Evolutionary conservation across 2,797 vertebrate species (phyloP), one percentile per base, ranked within the genome.

Genomic region (Chrysocyon brachyurus): DNA sequence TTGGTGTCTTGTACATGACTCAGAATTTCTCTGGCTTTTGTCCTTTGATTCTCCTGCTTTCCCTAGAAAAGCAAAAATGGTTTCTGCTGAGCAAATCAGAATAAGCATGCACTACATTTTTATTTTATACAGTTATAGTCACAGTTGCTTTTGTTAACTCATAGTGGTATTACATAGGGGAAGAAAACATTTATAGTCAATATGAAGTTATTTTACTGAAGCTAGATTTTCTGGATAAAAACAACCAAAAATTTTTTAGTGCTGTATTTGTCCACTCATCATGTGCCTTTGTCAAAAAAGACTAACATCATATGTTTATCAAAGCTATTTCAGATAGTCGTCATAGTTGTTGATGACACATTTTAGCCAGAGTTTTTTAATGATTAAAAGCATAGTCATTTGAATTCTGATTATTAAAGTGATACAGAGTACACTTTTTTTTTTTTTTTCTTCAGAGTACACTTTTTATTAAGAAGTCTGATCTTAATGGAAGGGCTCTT

Each of bases 381-480:
- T 61, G n/a, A 36, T 59, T 59, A 49, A 57, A 77, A 88, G 68
- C 63, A 52, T 6, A 40, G 54, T 54, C 24, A 49, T 85, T 84
- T 93, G 63, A 91, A 85, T 70, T 70, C 31, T 90, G n/a, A 73
- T 90, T 73, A 63, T 93, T 56, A 64, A 89, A n/a, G 21, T 49
- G 54, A 82, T 85, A 15, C 14, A 83, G 3, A 28, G 12, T 68
- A 68, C 16, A 6, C 7, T 46, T 46, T 46, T 7, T 46, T 40
- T 40, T 40, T 1, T 46, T 46, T 46, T 46, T 46, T 46, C 8
- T 8, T 1, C 40, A 46, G 40, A 46, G 40, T 70, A 63, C 16
- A 6, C 11, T 4, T 90, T 75, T 92, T 81, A 81, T 81, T 86
- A 77, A 56, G 68, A 88, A 33, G 16, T 61, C 8, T 3, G 66